Evolutionary conservation across 2,888 invertebrate species (phyloP).

Genomic region (Uloborus plumipes): DNA sequence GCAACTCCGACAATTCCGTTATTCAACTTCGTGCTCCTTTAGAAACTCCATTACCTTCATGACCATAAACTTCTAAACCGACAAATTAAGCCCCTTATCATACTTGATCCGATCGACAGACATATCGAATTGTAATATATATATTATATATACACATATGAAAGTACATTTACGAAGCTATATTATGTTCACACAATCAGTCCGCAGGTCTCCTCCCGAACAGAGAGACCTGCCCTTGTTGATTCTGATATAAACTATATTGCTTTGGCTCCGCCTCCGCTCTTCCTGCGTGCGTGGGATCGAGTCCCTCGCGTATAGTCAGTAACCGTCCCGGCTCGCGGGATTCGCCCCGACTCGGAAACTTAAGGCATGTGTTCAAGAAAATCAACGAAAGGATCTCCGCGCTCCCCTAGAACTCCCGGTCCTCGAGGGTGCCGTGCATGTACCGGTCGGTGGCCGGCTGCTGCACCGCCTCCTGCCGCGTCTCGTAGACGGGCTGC

Average conservation of each 20-base stretch:
- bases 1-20: too few species aligned
- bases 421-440: constrained; percentile 74
- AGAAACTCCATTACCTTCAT: too few species aligned
- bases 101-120: constrained; percentile 12
- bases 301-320: neutral
- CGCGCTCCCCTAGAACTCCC: constrained; percentile 54
- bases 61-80: too few species aligned
- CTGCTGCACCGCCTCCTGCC: constrained; percentile 58
- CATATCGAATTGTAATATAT: constrained; percentile 34
- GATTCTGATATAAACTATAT: constrained; percentile 60
- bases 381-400: constrained; percentile 15
- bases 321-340: neutral
- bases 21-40: too few species aligned
- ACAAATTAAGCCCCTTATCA: constrained; percentile 56
- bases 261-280: constrained; percentile 45
- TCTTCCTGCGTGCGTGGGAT: neutral
- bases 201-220: neutral
- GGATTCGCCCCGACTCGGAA: neutral
- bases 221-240: neutral
- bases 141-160: constrained; percentile 20
- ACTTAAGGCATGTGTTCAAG: constrained; percentile 51
- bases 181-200: constrained; percentile 9
- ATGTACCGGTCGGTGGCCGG: constrained; percentile 76
- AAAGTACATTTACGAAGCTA: constrained; percentile 30
- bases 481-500: constrained; percentile 59